Evolutionary conservation across 2,888 invertebrate species (phyloP).

Genomic region (Crossocerus cetratus): DNA sequence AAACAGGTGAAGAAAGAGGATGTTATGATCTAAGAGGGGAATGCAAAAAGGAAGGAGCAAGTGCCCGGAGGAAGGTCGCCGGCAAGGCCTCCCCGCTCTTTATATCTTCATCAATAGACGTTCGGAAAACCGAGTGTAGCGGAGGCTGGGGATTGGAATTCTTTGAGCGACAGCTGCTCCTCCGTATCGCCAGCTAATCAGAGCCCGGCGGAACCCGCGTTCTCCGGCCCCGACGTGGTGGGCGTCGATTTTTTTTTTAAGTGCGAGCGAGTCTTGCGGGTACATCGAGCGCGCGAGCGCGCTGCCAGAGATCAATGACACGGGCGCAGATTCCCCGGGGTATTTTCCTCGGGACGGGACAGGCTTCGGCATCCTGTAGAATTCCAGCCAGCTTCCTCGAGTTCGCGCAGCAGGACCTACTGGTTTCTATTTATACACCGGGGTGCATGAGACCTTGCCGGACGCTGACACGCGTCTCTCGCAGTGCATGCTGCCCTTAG

Average conservation of each 20-base stretch:
- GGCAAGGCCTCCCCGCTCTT: slow-evolving; percentile 24
- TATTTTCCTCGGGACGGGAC: slow-evolving; percentile 47
- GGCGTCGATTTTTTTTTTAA: slow-evolving; percentile 61
- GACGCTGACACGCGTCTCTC: slow-evolving; percentile 38
- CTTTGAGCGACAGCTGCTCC: slow-evolving; percentile 5
- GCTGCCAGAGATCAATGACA: slow-evolving; percentile 71
- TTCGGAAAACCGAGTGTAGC: neutral
- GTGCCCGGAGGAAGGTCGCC: slow-evolving; percentile 19
- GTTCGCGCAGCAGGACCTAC: slow-evolving; percentile 71
- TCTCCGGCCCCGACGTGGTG: slow-evolving; percentile 41
- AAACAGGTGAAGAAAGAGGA: neutral
- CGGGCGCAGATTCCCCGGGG: slow-evolving; percentile 62
- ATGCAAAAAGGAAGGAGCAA: neutral
- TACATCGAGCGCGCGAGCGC: slow-evolving; percentile 33
- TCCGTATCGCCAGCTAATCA: slow-evolving; percentile 16
- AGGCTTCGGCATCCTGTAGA: slow-evolving; percentile 68
- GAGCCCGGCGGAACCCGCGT: slow-evolving; percentile 4
- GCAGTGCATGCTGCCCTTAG: slow-evolving; percentile 34
- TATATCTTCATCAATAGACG: neutral
- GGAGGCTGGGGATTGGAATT: slow-evolving; percentile 6
- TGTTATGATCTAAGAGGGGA: slow-evolving; percentile 22
- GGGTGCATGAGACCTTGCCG: slow-evolving; percentile 62
- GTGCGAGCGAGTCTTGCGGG: slow-evolving; percentile 51
- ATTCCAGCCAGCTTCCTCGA: slow-evolving; percentile 70
- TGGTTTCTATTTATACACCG: slow-evolving; percentile 73